Base-by-base conservation (phyloP, 2,888 invertebrate species). In the Thelaira solivaga region DNA sequence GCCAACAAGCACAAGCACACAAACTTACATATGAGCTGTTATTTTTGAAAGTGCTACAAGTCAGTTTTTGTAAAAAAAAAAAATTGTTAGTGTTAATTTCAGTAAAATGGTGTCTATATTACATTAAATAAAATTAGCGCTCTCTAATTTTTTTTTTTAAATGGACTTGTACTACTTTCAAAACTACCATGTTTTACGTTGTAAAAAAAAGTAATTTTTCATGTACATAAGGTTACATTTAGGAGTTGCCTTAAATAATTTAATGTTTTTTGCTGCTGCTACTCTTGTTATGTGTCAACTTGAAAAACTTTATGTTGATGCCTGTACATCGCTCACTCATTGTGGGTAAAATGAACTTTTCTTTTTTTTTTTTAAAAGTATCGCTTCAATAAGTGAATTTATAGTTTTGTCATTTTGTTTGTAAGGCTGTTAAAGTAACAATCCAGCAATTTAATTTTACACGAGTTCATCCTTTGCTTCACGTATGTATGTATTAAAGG, bases 381-480 rank as follows among this genome's bases (percentile, higher is more conserved):
- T 43, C 72, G 72, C n/a, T 64, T 68, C 45, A 36, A 43, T 51
- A 62, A 47, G 10, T n/a, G 26, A 73, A 73, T 77, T 68, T 77
- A 72, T 77, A 68, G 62, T 62, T 68, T 45, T 72, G 45, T 55
- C 61, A 77, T 31, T 55, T 68, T 51, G 13, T 36, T n/a, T 29
- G 24, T n/a, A 26, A 41, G 13, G 26, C 16, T 20, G 55, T n/a
- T 24, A 10, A 13, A 29, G 39, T 34, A n/a, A 29, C 36, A 43
- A 20, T 2, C 11, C 31, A 62, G 13, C 16, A 43, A 61, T 41
- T 39, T 20, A 4, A n/a, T n/a, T n/a, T n/a, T n/a, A n/a, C n/a
- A n/a, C n/a, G n/a, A n/a, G n/a, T n/a, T n/a, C n/a, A n/a, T n/a
- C n/a, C n/a, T n/a, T n/a, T n/a, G n/a, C n/a, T n/a, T n/a, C 11